A percentile compares a stretch with the other conserved stretches of the same genome.
These are phyloP conservation scores for Samia ricini DNA, from an alignment of 1,140 invertebrate species.

Conservation along the genomic window DNA sequence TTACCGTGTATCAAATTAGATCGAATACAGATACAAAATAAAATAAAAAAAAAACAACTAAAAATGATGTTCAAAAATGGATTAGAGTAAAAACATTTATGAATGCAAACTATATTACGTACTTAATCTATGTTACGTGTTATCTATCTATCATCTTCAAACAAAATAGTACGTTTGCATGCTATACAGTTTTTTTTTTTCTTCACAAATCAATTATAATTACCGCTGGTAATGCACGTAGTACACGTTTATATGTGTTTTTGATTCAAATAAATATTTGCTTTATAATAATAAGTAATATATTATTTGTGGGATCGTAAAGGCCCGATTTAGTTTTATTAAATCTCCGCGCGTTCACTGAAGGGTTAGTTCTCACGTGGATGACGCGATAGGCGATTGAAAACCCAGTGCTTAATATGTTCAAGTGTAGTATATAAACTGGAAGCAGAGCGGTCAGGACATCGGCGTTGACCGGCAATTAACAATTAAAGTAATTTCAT, in stretches of 20 bases:
- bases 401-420: conserved; percentile 53
- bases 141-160: background rate
- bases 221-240: background rate
- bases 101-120: too few species aligned
- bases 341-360: background rate
- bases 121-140: too few species aligned
- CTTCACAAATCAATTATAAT: background rate
- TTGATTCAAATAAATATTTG: background rate
- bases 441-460: conserved; percentile 48
- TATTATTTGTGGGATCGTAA: background rate
- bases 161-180: background rate
- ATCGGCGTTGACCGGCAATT: conserved; percentile 36
- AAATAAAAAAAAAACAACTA: too few species aligned
- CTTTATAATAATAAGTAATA: background rate
- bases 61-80: too few species aligned
- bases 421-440: conserved; percentile 67
- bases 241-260: background rate
- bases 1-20: too few species aligned
- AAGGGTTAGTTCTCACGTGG: conserved; percentile 61
- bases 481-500: conserved; percentile 30
- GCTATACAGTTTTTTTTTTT: background rate
- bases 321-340: background rate
- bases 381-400: conserved; percentile 61
- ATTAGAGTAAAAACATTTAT: too few species aligned
- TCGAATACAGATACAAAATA: too few species aligned